Evolutionary conservation across 2,797 vertebrate species (phyloP), one percentile per base, ranked within the genome.

Genomic region (Rhabdomys pumilio): DNA sequence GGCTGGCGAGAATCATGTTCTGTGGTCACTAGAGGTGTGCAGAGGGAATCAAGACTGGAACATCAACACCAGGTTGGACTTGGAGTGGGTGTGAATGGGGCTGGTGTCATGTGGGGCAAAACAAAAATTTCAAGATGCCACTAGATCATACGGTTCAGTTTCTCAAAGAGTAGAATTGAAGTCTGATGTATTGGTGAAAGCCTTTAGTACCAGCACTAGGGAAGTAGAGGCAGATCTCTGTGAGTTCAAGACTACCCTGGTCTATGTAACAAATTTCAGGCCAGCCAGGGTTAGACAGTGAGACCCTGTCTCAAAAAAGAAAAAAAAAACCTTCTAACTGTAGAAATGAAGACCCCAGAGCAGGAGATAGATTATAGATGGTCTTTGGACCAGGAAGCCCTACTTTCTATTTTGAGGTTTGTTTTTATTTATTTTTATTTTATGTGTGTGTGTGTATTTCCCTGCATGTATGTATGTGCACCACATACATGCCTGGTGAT

Each of bases 351-450:
- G 6, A 14, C 20, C 12, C 55, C 8, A 22, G 26, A 26, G 14
- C 2, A 24, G 20, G 31, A 47, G 3, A 34, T 22, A 24, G 0
- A 59, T 31, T 50, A 44, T 50, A 44, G 19, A 47, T 6, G 22
- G 34, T 34, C 4, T n/a, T 0, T 0, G 1, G 55, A 15, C 61
- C 20, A 0, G 4, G 6, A 2, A 10, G 14, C n/a, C 9, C n/a
- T 4, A 15, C 53, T 24, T 4, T 22, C 22, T 67, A 50, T 67
- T 67, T 77, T 77, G 20, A 85, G 29, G 19, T 47, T 34, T 67
- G 31, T 55, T 55, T 55, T 53, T 50, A 85, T 50, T 50, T 67
- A 67, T 50, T 67, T 85, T 24, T 77, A 77, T 77, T 77, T 77
- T 85, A 69, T 85, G 31, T 85, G 12, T 50, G n/a, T 50, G n/a